Conservation (phyloP, 2,113 vertebrate genomes). For the Corythaixoides concolor region DNA sequence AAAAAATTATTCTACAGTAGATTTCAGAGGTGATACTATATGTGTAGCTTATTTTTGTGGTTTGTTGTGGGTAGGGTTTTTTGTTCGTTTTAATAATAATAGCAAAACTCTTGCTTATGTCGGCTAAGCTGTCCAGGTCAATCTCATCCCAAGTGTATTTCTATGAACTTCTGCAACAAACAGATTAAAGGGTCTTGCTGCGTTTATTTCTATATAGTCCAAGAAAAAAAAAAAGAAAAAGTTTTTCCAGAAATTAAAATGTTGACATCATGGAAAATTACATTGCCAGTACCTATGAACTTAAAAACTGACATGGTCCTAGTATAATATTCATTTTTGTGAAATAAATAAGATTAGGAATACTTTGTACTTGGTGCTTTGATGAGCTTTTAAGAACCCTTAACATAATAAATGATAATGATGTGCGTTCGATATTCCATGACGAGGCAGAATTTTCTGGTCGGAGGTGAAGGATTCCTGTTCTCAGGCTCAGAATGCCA, state of each 20-base stretch:
- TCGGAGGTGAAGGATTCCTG: background rate
- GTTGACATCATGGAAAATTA: background rate
- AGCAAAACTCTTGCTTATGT: background rate
- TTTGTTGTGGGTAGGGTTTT: no score
- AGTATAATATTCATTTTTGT: background rate
- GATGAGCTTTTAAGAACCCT: background rate
- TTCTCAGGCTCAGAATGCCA: background rate
- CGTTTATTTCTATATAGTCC: background rate
- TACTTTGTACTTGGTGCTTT: background rate
- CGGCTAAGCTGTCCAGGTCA: background rate
- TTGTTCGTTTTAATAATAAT: background rate
- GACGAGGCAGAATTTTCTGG: slow-evolving; percentile 64
- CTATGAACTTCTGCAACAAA: background rate
- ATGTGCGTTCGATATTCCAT: slow-evolving; percentile 17
- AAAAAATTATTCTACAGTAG: background rate
- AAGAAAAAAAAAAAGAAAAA: background rate
- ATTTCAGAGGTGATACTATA: background rate
- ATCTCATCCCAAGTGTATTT: background rate
- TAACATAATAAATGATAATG: slow-evolving; percentile 8
- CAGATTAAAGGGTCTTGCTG: background rate
- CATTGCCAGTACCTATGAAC: background rate
- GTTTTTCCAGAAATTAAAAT: background rate
- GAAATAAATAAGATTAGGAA: background rate
- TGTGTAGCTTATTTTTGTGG: background rate
- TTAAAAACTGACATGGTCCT: background rate